Evolutionary conservation across 2,888 invertebrate species (phyloP).

Genomic region (Apamea anceps): DNA sequence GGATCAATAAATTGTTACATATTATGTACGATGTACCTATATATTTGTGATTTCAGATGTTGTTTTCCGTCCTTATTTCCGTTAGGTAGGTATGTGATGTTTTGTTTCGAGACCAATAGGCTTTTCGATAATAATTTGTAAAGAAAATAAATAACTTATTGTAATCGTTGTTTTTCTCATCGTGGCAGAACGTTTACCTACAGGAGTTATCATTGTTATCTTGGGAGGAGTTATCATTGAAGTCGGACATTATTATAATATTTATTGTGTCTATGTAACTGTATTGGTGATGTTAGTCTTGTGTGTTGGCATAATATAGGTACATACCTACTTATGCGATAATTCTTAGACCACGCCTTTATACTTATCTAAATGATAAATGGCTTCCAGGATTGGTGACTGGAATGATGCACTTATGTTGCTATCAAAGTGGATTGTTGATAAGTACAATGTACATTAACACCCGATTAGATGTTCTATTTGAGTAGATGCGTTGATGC

Average conservation of each 20-base stretch:
- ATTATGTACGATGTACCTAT: neutral
- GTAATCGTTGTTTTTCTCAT: slow-evolving; percentile 18
- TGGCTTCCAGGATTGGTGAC: neutral
- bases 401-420: neutral
- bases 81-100: neutral
- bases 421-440: neutral
- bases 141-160: slow-evolving; percentile 54
- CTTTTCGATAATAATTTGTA: slow-evolving; percentile 30
- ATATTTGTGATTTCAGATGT: slow-evolving; percentile 30
- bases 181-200: neutral
- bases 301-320: neutral
- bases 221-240: slow-evolving; percentile 18
- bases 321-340: neutral
- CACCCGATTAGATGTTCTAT: neutral
- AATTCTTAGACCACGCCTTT: neutral
- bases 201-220: slow-evolving; percentile 15
- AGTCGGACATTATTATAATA: neutral
- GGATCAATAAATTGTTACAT: no score
- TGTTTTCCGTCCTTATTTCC: slow-evolving; percentile 37
- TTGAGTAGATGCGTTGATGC: neutral
- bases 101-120: slow-evolving; percentile 22
- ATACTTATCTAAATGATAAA: neutral
- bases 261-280: neutral
- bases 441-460: slow-evolving; percentile 3
- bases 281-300: neutral